Conservation (phyloP, 2,797 vertebrate genomes). For the Schizopygopsis pylzovi region DNA sequence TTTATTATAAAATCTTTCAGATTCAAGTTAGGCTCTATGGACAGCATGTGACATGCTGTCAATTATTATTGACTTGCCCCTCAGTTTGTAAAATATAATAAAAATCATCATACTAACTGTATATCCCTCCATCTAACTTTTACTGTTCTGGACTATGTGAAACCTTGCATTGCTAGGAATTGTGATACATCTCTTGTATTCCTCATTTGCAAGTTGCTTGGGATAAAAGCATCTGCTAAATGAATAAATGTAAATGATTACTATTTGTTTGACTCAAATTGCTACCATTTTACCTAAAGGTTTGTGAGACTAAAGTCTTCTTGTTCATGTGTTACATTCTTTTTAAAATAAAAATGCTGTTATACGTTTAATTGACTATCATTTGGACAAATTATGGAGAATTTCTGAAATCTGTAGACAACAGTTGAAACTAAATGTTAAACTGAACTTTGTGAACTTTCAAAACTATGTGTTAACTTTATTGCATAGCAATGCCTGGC, state of each 20-base stretch:
- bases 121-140: neutral
- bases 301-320: neutral
- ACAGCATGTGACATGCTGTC: neutral
- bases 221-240: neutral
- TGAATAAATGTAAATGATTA: neutral
- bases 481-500: neutral
- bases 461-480: neutral
- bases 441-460: neutral
- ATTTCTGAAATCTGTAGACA: neutral
- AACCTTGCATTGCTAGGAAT: neutral
- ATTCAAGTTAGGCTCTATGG: neutral
- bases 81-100: neutral
- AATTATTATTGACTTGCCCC: neutral
- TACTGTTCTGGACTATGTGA: neutral
- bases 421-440: neutral
- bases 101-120: neutral
- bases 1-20: slow-evolving; percentile 14
- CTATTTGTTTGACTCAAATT: neutral
- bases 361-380: neutral
- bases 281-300: neutral
- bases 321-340: neutral
- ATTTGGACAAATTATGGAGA: neutral
- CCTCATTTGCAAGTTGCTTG: neutral
- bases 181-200: neutral
- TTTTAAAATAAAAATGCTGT: neutral